phyloP scores from a whole-genome alignment of 2,888 invertebrate genomes.

The Drosophila quasianomalipes region DNA sequence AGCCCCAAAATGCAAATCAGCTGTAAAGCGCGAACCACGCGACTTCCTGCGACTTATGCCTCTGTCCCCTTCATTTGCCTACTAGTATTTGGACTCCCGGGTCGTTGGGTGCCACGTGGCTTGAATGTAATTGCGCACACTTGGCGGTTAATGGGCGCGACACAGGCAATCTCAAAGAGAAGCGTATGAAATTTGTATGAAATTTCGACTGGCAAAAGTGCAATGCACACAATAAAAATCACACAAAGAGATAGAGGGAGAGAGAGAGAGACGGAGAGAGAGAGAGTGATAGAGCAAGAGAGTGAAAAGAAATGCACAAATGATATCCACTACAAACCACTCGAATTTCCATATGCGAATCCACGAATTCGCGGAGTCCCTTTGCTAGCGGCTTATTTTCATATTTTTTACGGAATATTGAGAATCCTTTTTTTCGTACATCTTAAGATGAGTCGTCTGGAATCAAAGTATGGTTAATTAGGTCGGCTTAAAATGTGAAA shows the following conservation, averaged over 20 bases:
- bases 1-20: constrained; percentile 77
- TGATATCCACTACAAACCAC: constrained; percentile 27
- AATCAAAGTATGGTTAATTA: neutral
- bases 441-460: neutral
- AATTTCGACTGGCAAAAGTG: constrained; percentile 71
- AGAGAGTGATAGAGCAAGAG: neutral
- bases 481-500: neutral
- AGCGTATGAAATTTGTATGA: constrained; percentile 78
- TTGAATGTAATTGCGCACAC: constrained; percentile 72
- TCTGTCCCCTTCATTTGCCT: neutral
- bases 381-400: constrained; percentile 4
- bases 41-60: constrained; percentile 39
- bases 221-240: constrained; percentile 56
- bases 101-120: constrained; percentile 41
- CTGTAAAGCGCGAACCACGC: constrained; percentile 64
- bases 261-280: neutral
- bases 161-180: constrained; percentile 78
- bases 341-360: constrained; percentile 27
- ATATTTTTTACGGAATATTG: neutral
- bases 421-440: neutral
- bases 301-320: constrained; percentile 22
- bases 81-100: constrained; percentile 12
- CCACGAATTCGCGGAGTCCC: constrained; percentile 1
- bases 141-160: constrained; percentile 80
- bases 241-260: neutral